Base-by-base conservation (phyloP, 2,888 invertebrate species). In the Leptinotarsa rubiginosa region DNA sequence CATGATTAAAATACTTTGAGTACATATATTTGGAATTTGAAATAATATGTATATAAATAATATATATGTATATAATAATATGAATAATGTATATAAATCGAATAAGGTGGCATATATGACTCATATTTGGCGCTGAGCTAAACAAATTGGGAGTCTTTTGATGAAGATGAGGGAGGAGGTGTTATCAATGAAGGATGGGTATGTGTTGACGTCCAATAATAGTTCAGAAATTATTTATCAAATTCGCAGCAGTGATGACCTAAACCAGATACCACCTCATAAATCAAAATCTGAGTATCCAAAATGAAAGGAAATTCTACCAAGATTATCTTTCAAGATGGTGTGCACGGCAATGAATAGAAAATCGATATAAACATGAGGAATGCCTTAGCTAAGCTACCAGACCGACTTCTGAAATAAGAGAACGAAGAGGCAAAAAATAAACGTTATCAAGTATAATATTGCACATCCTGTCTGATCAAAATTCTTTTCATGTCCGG, bases 401-500 rank as follows among this genome's bases (percentile, higher is more conserved):
- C 67, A 54, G 73, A 65, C 70, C 71, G 41, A 66, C 70, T 76
- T 76, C 69, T 71, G 68, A 41, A 18, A 62, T 18, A 62, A 62
- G 68, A 25, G 66, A 72, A 77, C 74, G 72, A 54, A 62, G 74
- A 76, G 78, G 79, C 78, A 81, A 81, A 82, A 82, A 81, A 81
- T 80, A 80, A 82, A 81, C 81, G 82, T 82, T 83, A 81, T 81
- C 82, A 82, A 81, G 81, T 81, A 82, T 82, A 81, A 83, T 83
- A 82, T 82, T 82, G 82, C 82, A 83, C 82, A 81, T 80, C 79
- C 78, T 66, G 65, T 73, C 82, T 82, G 80, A 78, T 83, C 81
- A 83, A 81, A 82, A 83, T 83, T 83, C 83, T 81, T 83, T 83
- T 83, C 82, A 81, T 81, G 83, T 83, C 78, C 81, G 77, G 68